A percentile compares a stretch with the other conserved stretches of the same genome.
Conservation (phyloP, 2,113 vertebrate species). For the Nothoprocta perdicaria region DNA sequence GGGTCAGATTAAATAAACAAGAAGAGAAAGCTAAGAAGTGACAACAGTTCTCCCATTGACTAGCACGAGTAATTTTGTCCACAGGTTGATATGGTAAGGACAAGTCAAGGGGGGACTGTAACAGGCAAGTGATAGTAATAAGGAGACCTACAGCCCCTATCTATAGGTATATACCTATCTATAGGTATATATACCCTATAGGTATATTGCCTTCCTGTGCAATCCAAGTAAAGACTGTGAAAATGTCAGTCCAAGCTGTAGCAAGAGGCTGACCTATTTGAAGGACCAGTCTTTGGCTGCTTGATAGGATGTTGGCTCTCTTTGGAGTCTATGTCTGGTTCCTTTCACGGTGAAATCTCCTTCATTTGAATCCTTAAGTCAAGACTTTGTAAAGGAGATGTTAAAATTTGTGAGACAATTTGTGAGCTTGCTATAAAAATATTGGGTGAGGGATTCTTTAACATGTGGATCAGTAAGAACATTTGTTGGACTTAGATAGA, state of each 20-base stretch:
- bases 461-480: neutral
- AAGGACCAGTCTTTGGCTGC: neutral
- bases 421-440: conserved; percentile 14
- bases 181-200: too few relatives aligned
- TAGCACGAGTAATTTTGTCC: neutral
- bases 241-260: neutral
- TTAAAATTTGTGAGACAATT: neutral
- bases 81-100: neutral
- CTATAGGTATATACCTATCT: too few relatives aligned
- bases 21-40: neutral
- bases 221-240: neutral
- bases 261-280: neutral
- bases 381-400: neutral
- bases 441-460: neutral
- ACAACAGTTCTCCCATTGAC: neutral
- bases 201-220: neutral
- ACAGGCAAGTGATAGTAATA: neutral
- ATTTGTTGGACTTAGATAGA: neutral
- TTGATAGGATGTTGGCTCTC: neutral
- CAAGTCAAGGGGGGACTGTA: neutral
- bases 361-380: conserved; percentile 2
- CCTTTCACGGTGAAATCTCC: neutral
- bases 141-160: neutral
- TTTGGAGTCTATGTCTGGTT: neutral
- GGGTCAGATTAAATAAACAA: neutral